Evolutionary conservation across 1,140 invertebrate genomes (phyloP).

Genomic region (Zaprionus capensis): DNA sequence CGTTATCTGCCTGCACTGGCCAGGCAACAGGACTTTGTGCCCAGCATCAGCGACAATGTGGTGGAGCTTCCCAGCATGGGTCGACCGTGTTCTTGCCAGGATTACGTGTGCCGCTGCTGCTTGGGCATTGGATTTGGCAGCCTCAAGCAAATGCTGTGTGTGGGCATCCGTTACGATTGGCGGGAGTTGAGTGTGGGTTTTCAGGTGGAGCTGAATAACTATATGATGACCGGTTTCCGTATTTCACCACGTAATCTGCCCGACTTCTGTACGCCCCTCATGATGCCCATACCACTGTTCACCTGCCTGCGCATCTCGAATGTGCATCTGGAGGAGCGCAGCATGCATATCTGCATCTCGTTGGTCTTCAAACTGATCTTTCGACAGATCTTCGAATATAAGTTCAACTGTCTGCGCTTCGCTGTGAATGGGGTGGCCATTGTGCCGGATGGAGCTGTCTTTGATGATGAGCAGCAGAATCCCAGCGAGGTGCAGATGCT

Average conservation of each 20-base stretch:
- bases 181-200: slow-evolving; percentile 43
- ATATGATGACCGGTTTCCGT: slow-evolving; percentile 39
- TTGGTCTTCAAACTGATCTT: slow-evolving; percentile 60
- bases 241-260: slow-evolving; percentile 53
- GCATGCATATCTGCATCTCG: slow-evolving; percentile 55
- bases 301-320: slow-evolving; percentile 59
- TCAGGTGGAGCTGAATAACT: slow-evolving; percentile 50
- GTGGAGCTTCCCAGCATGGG: slow-evolving; percentile 58
- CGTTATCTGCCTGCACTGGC: slow-evolving; percentile 7
- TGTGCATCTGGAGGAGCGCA: slow-evolving; percentile 45
- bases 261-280: slow-evolving; percentile 59
- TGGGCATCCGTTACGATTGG: slow-evolving; percentile 35
- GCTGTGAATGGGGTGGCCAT: slow-evolving; percentile 48
- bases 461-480: background rate
- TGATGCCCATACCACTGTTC: slow-evolving; percentile 56
- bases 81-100: slow-evolving; percentile 54
- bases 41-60: slow-evolving; percentile 48
- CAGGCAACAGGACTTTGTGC: background rate
- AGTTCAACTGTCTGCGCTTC: slow-evolving; percentile 59
- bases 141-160: slow-evolving; percentile 46
- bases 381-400: slow-evolving; percentile 59
- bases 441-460: slow-evolving; percentile 16
- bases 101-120: slow-evolving; percentile 62
- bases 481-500: background rate
- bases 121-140: slow-evolving; percentile 51